Evolutionary conservation across 2,888 invertebrate species (phyloP), one percentile per base, ranked within the genome.

Genomic region (Meta bourneti): DNA sequence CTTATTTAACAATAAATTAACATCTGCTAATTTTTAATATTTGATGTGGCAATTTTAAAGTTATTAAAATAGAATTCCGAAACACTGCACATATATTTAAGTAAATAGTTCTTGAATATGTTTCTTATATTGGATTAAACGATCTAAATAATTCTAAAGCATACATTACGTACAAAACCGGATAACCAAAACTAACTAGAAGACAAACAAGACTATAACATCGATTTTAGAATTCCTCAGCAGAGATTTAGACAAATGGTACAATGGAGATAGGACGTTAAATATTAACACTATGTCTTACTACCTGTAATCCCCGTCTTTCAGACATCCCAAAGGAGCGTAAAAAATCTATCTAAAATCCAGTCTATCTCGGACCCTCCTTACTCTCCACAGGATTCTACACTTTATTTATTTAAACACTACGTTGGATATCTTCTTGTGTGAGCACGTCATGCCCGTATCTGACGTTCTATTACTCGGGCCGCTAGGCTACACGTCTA

Each of bases 331-430:
- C n/a, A 77, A 77, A n/a, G 11, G 9, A 11, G 34, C 4, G 20
- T 34, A 34, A 74, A 69, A 80, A 80, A 6, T 70, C 48, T 34
- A 2, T 48, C 48, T 19, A 72, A 34, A 82, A 71, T 82, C 82
- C 71, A 82, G 49, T 72, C 72, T 51, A 70, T 70, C 82, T 52
- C 19, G 48, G 19, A 52, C 70, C 52, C 34, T 71, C 71, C 82
- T 71, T 82, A 19, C 75, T 61, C n/a, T 16, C 34, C 34, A 34
- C 34, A 34, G 13, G 75, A 52, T 74, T 84, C 86, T 51, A 51
- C 70, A 75, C 52, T 77, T 86, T 86, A 86, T 86, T 86, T 86
- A 86, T 86, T 70, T 77, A 78, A 86, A 78, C 78, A 49, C 52
- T 70, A 48, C 70, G 51, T 52, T 70, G 61, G 20, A 77, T 70